Base-by-base conservation (phyloP, 2,888 invertebrate species). In the Volucella inflata region DNA sequence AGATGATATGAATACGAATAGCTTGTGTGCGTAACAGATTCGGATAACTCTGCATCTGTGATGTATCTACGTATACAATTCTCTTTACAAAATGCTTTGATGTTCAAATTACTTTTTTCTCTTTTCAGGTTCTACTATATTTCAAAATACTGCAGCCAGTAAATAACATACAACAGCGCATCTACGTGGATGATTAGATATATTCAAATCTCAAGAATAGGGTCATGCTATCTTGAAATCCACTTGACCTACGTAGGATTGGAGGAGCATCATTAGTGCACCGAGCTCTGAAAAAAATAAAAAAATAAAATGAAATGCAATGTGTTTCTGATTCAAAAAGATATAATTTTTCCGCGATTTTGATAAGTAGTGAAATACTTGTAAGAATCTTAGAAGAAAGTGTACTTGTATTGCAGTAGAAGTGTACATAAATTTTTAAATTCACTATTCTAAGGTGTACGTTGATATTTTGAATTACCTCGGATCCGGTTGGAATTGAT, bases 111-210 rank as follows among this genome's bases (percentile, higher is more conserved):
- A 40, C 1, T 50, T 17, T 62, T 40, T 51, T 75, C 40, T 82
- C 40, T 74, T 79, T 84, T 38, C 83, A 84, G 83, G 75, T 70
- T 70, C 59, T 14, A 74, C 68, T 72, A 74, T n/a, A n/a, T n/a
- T n/a, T n/a, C 78, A 57, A 30, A 30, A 42, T 14, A 72, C 36
- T 40, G 36, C 48, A 68, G 68, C 74, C 64, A 30, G 57, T 74
- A 74, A 57, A 57, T 64, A n/a, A n/a, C n/a, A n/a, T n/a, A 62
- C 36, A 14, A 67, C 60, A 46, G n/a, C 36, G 62, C 60, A 67
- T 72, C 53, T 50, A 48, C 38, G 48, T 42, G 42, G 42, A 65
- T 30, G 30, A 30, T 30, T 70, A 70, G 57, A 64, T 68, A 59
- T 40, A 68, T 65, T 21, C n/a, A 14, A 36, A 74, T 59, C 74